Evolutionary conservation across 2,113 vertebrate genomes (phyloP).

Genomic region (Chlamydotis undulata): DNA sequence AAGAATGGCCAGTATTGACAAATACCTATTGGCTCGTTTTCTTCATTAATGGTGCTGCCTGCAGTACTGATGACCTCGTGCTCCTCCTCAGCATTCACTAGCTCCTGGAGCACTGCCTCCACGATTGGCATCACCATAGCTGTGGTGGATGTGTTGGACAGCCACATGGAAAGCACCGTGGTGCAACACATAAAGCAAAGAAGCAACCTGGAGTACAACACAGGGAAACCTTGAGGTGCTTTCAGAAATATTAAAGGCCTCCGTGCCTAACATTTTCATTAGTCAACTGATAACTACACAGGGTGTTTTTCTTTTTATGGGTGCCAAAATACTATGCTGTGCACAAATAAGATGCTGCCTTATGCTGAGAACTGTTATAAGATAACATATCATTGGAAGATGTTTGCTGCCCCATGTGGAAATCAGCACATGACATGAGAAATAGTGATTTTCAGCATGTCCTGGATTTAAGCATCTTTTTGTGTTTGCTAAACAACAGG

Average conservation of each 20-base stretch:
- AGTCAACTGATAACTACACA: not conserved
- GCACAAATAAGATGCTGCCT: not conserved
- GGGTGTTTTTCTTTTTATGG: not conserved
- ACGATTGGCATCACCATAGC: slow-evolving; percentile 99
- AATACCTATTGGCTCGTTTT: slow-evolving; percentile 72
- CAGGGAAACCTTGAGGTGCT: not conserved
- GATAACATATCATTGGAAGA: not conserved
- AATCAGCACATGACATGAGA: not conserved
- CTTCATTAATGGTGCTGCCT: slow-evolving; percentile 59
- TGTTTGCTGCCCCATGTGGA: accelerated
- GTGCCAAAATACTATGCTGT: not conserved
- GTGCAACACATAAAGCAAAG: slow-evolving; percentile 99
- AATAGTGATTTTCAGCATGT: not conserved
- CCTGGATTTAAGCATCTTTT: not conserved
- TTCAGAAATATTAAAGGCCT: not conserved
- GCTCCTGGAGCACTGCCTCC: slow-evolving; percentile 95
- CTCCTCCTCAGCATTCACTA: slow-evolving; percentile 86
- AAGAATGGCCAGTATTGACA: not conserved
- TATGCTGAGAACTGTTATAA: not conserved
- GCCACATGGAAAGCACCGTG: slow-evolving; percentile 95
- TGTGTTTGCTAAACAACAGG: not conserved
- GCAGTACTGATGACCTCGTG: slow-evolving; percentile 68
- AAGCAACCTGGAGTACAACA: slow-evolving; percentile 83
- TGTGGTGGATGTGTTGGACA: slow-evolving; percentile 97
- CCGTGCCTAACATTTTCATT: not conserved